Evolutionary conservation across 2,888 invertebrate genomes (phyloP).

Genomic region (Nomada goodeniana): DNA sequence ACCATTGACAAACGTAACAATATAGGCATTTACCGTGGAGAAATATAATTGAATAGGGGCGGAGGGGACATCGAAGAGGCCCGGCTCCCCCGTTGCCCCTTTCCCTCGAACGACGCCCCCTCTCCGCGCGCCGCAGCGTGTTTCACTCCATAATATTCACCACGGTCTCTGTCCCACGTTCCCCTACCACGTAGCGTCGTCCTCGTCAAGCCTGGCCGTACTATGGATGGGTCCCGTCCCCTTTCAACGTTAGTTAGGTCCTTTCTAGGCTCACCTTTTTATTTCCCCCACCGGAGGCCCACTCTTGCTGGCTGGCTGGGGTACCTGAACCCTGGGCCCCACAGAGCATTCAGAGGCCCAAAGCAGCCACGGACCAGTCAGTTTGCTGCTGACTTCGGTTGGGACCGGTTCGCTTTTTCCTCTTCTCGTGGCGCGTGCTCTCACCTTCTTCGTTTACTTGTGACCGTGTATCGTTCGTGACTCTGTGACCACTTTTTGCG

Average conservation of each 20-base stretch:
- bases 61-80: constrained; percentile 70
- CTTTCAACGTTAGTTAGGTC: constrained; percentile 80
- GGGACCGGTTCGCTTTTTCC: constrained; percentile 75
- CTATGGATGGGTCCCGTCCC: constrained; percentile 77
- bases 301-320: constrained; percentile 59
- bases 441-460: constrained; percentile 2
- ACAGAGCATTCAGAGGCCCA: constrained; percentile 79
- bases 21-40: constrained; percentile 84
- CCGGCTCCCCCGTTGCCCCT: constrained; percentile 49
- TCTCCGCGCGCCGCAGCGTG: constrained; percentile 23
- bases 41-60: constrained; percentile 83
- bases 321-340: constrained; percentile 80
- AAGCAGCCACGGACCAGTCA: constrained; percentile 79
- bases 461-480: neutral
- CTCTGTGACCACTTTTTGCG: constrained; percentile 24
- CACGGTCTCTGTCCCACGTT: constrained; percentile 48
- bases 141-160: constrained; percentile 49
- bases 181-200: constrained; percentile 47
- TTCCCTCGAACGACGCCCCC: constrained; percentile 35
- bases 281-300: constrained; percentile 75
- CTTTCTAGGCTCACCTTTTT: constrained; percentile 83
- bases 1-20: constrained; percentile 84
- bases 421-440: constrained; percentile 49
- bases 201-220: constrained; percentile 68
- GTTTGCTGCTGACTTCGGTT: constrained; percentile 83